Conservation (phyloP, 2,113 vertebrate genomes). For the Chloebia gouldiae region DNA sequence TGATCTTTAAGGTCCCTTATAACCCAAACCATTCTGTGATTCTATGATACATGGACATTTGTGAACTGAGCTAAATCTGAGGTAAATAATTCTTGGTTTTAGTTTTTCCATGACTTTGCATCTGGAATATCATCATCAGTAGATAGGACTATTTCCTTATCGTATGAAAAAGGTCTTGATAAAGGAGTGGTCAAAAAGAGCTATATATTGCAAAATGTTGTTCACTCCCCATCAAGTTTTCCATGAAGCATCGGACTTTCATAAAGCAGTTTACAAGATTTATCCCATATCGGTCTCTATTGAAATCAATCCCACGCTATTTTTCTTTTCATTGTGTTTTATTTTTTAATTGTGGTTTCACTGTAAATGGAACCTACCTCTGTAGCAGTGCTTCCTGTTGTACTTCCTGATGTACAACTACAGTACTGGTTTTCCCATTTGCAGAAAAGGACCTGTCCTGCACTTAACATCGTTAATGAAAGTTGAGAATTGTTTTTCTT, state of each 20-base stretch:
- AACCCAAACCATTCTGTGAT: neutral
- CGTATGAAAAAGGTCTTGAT: neutral
- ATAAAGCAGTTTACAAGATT: neutral
- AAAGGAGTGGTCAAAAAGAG: neutral
- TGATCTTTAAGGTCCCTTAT: neutral
- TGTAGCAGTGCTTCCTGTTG: neutral
- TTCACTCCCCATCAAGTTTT: neutral
- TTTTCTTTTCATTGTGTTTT: neutral
- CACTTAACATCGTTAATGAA: conserved; percentile 2
- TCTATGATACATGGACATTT: neutral
- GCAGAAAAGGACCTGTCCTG: neutral
- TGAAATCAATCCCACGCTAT: neutral
- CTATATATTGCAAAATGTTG: neutral
- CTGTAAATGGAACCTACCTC: neutral
- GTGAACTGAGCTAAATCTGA: neutral
- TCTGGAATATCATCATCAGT: neutral
- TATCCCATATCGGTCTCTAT: neutral
- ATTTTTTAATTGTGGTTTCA: neutral
- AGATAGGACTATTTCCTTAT: neutral
- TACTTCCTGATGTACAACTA: neutral
- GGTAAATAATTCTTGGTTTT: neutral
- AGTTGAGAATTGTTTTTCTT: conserved; percentile 21
- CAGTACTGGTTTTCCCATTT: neutral
- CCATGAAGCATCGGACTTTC: neutral
- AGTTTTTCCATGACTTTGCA: neutral